phyloP scores from a whole-genome alignment of 2,113 vertebrate species.

The Corythornis madagascariensis region DNA sequence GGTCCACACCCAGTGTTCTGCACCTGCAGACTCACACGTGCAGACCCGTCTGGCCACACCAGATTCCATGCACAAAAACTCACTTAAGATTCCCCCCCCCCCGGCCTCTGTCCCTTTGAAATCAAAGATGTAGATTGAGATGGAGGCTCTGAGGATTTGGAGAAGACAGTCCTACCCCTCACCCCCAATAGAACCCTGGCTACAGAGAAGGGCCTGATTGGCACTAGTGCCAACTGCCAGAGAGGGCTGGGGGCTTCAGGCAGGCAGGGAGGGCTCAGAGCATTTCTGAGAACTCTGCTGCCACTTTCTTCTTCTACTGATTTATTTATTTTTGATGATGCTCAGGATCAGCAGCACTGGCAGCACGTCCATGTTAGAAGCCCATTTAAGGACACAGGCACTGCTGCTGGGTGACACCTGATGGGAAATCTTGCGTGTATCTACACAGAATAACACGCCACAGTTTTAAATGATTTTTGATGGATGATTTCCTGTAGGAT shows the following conservation, averaged over 20 bases:
- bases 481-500: background rate
- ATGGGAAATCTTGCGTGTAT: background rate
- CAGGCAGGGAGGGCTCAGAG: background rate
- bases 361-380: background rate
- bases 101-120: background rate
- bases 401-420: background rate
- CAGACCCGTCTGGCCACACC: background rate
- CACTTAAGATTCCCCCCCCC: background rate
- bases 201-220: background rate
- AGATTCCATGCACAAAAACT: background rate
- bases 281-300: background rate
- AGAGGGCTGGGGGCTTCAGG: background rate
- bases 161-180: background rate
- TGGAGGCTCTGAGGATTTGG: background rate
- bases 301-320: background rate
- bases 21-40: background rate
- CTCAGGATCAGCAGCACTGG: background rate
- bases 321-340: background rate
- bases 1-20: background rate
- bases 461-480: background rate
- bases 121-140: background rate
- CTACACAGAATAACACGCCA: background rate
- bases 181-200: background rate
- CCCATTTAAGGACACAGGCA: background rate
- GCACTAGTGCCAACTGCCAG: background rate